Evolutionary conservation across 2,113 vertebrate genomes (phyloP).

Genomic region (Montifringilla adamsi): DNA sequence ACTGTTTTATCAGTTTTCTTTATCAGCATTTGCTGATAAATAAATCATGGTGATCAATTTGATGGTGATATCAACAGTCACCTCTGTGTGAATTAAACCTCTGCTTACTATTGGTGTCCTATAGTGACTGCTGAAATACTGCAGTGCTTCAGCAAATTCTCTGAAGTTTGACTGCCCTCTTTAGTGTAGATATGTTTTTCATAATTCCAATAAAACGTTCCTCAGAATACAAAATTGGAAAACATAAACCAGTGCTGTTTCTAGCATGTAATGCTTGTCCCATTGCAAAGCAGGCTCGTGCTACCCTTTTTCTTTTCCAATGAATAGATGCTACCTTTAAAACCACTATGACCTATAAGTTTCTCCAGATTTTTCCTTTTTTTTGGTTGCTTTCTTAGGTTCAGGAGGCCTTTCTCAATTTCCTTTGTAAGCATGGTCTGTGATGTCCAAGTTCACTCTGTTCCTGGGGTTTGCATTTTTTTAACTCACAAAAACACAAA

Average conservation of each 20-base stretch:
- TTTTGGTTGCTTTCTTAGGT: neutral
- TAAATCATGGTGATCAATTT: neutral
- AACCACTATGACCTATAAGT: neutral
- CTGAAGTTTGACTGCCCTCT: neutral
- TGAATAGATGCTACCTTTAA: neutral
- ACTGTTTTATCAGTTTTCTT: constrained; percentile 42
- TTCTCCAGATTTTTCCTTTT: neutral
- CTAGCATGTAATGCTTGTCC: neutral
- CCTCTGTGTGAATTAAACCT: constrained; percentile 17
- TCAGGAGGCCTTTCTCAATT: neutral
- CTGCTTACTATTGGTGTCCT: constrained; percentile 24
- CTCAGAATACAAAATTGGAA: neutral
- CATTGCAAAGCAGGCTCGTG: neutral
- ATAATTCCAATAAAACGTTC: neutral
- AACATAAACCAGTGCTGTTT: neutral
- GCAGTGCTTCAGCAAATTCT: neutral
- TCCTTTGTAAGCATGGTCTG: neutral
- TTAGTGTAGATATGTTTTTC: neutral
- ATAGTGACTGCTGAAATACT: constrained; percentile 19
- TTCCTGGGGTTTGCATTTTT: constrained; percentile 18
- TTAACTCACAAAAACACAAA: neutral
- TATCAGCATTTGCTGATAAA: constrained; percentile 28
- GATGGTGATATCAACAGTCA: constrained; percentile 34
- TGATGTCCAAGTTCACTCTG: neutral
- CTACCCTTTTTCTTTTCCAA: neutral